These are phyloP conservation scores for Lottia gigantea DNA, from an alignment of 2,888 invertebrate genomes.

Conservation along the genomic window DNA sequence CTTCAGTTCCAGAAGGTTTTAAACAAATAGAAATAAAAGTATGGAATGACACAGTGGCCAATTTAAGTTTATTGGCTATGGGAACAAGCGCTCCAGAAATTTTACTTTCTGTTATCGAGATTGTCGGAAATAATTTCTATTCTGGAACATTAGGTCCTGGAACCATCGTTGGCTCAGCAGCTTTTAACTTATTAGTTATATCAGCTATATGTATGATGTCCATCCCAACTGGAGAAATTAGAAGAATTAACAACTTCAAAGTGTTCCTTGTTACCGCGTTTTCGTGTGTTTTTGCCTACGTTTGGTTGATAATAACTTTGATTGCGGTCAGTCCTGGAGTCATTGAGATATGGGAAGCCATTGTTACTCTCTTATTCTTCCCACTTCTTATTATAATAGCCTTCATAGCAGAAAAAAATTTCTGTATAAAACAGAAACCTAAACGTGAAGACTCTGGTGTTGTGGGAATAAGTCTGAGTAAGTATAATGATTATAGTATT, in stretches of 20 bases:
- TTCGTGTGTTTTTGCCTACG: conserved; percentile 73
- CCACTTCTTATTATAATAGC: conserved; percentile 72
- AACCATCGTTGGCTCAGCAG: conserved; percentile 74
- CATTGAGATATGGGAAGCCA: conserved; percentile 74
- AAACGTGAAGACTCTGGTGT: conserved; percentile 55
- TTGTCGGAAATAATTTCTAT: conserved; percentile 68
- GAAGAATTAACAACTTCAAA: conserved; percentile 69
- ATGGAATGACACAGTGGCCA: conserved; percentile 74
- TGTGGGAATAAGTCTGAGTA: conserved; percentile 55
- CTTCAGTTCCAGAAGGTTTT: conserved; percentile 50
- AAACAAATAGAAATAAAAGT: conserved; percentile 71
- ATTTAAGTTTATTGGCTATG: conserved; percentile 72
- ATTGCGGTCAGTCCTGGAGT: conserved; percentile 65
- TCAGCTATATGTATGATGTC: conserved; percentile 72
- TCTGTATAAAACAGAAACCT: conserved; percentile 44
- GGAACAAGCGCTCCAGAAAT: conserved; percentile 74
- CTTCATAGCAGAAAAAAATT: conserved; percentile 71
- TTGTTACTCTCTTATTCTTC: conserved; percentile 73
- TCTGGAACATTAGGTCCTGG: conserved; percentile 73
- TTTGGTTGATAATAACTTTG: conserved; percentile 73
- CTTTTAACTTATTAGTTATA: conserved; percentile 74
- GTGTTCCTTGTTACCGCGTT: conserved; percentile 68
- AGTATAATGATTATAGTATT: conserved; percentile 23
- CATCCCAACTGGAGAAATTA: conserved; percentile 69
- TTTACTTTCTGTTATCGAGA: conserved; percentile 72